Conservation (phyloP, 2,113 vertebrate species). For the Arvicanthis niloticus region DNA sequence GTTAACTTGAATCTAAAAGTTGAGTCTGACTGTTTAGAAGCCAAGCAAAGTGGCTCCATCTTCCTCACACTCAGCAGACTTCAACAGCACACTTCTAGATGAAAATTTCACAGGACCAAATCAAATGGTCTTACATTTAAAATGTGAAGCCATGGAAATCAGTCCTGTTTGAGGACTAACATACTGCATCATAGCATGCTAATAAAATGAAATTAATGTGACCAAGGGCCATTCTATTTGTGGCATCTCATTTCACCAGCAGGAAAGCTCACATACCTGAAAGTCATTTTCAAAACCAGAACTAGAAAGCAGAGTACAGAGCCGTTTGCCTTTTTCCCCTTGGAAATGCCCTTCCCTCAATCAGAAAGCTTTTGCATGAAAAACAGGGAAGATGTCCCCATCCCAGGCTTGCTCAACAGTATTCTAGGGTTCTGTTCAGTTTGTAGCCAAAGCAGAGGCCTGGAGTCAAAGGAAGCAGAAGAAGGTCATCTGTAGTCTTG, state of each 20-base stretch:
- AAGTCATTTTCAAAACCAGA: constrained; percentile 45
- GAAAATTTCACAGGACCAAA: neutral
- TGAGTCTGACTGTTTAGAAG: neutral
- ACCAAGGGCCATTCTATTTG: constrained; percentile 14
- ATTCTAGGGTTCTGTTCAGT: neutral
- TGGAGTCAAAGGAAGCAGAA: neutral
- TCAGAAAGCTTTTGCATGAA: neutral
- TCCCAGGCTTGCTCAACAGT: neutral
- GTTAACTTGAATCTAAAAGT: neutral
- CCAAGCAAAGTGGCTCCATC: neutral
- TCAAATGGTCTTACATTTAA: neutral
- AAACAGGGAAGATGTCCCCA: rapidly evolving
- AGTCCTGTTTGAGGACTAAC: neutral
- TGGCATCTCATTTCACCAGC: neutral
- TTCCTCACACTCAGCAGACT: neutral
- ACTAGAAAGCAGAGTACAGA: neutral
- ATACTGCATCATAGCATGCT: neutral
- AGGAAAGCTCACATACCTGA: constrained; percentile 58
- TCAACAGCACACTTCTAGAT: neutral
- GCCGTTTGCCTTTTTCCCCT: neutral
- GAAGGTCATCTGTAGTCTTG: neutral
- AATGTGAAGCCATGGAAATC: neutral
- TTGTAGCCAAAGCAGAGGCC: neutral
- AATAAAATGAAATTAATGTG: constrained; percentile 36
- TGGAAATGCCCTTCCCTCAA: neutral